phyloP scores from a whole-genome alignment of 2,113 vertebrate species.

The Euleptes europaea region DNA sequence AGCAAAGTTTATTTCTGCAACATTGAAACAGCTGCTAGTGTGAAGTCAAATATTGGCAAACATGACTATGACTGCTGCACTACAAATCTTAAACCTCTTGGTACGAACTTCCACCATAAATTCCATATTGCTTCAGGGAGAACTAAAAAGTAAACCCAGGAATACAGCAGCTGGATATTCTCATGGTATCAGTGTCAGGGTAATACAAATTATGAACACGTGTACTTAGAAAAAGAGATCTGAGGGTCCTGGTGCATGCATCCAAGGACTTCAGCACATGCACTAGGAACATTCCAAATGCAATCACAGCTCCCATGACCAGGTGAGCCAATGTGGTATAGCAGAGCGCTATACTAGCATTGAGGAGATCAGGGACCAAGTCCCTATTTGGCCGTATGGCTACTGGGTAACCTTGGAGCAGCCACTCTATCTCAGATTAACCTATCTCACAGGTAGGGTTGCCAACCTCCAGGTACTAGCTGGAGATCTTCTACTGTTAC shows the following conservation, averaged over 20 bases:
- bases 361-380: too few relatives aligned
- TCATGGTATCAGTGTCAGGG: constrained; percentile 9
- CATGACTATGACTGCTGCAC: constrained; percentile 55
- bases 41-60: constrained; percentile 56
- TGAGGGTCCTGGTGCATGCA: not conserved
- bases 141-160: constrained; percentile 50
- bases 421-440: too few relatives aligned
- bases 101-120: constrained; percentile 56
- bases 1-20: constrained; percentile 59
- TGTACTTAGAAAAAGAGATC: not conserved
- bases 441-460: too few relatives aligned
- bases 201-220: not conserved
- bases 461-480: too few relatives aligned
- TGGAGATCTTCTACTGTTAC: too few relatives aligned
- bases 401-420: too few relatives aligned
- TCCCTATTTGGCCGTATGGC: too few relatives aligned
- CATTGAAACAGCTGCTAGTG: constrained; percentile 58
- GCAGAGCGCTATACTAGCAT: too few relatives aligned
- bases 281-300: too few relatives aligned
- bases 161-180: constrained; percentile 46
- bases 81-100: constrained; percentile 49
- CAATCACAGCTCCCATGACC: not conserved
- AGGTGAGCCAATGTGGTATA: too few relatives aligned
- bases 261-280: not conserved
- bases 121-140: constrained; percentile 49